Percentiles rank a stretch among this genome's conserved stretches.
phyloP scores from a whole-genome alignment of 2,888 invertebrate species.

The Amphipoea oculea region DNA sequence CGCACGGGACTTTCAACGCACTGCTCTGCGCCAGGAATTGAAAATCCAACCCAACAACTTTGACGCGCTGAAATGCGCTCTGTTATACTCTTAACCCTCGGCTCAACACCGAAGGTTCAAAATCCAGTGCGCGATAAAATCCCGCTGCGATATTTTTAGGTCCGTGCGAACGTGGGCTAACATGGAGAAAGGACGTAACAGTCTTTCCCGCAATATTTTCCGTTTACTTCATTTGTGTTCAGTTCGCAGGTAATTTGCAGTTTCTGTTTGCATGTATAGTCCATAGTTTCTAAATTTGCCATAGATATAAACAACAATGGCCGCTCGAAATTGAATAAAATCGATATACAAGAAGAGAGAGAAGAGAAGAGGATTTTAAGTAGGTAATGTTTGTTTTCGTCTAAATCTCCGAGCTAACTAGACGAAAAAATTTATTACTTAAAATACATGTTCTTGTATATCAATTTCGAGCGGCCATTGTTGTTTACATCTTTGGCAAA shows the following conservation, averaged over 20 bases:
- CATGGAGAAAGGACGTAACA: conserved; percentile 4
- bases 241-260: conserved; percentile 29
- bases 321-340: too few relatives aligned
- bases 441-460: too few relatives aligned
- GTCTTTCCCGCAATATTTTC: conserved; percentile 20
- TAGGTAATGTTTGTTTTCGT: too few relatives aligned
- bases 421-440: too few relatives aligned
- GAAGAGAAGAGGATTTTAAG: too few relatives aligned
- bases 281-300: too few relatives aligned
- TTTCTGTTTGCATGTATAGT: conserved; percentile 31
- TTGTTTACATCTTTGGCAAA: too few relatives aligned
- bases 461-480: too few relatives aligned
- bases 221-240: conserved; percentile 20
- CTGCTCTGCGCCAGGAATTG: not conserved
- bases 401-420: too few relatives aligned
- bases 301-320: too few relatives aligned
- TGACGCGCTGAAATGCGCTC: not conserved
- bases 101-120: not conserved
- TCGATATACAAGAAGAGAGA: too few relatives aligned
- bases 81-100: not conserved
- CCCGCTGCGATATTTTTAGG: not conserved
- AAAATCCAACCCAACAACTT: not conserved
- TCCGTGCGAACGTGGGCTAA: not conserved
- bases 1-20: too few relatives aligned
- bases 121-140: not conserved